Base-by-base conservation (phyloP, 2,113 vertebrate species). In the Gadus macrocephalus region DNA sequence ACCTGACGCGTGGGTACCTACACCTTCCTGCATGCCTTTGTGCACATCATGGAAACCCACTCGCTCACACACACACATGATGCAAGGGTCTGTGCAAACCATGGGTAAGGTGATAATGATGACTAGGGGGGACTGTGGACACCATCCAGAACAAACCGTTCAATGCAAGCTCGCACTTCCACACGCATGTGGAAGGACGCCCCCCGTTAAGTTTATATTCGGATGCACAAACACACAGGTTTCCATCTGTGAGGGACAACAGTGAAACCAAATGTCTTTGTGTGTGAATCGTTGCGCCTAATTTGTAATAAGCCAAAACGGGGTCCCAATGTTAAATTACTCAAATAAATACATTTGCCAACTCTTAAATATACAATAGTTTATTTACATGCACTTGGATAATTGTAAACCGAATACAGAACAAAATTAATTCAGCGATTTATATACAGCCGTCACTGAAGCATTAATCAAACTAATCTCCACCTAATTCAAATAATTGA, bases 91-190 rank as follows among this genome's bases (percentile, higher is more conserved):
- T 63, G 67, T 28, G 19, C 31, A 58, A 75, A 81, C 5, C 15
- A 71, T 53, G 70, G 68, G 12, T 67, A 16, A 53, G 53, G 28
- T 61, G 64, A 55, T 62, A 62, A 20, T 15, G 70, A 19, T 28
- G 63, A 59, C 56, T 68, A 75, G 31, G 71, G 73, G 17, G 49
- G 11, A 67, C 27, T 35, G 27, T 70, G 67, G 67, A 4, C 79
- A 73, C 31, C 62, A 77, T 28, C 2, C 38, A 67, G 20, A 85
- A 87, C 82, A 81, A 80, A 87, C 75, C 35, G 69, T 60, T 78
- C 49, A 81, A 72, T 69, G 69, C 63, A 11, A 71, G 78, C 77
- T 76, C 67, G 5, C 49, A 12, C 31, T 9, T 35, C 22, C 38
- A 70, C 65, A 68, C 20, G 15, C 59, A 53, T 9, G 38, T 55